A percentile compares a stretch with the other conserved stretches of the same genome.
Conservation (phyloP, 2,113 vertebrate species). For the Aix galericulata region DNA sequence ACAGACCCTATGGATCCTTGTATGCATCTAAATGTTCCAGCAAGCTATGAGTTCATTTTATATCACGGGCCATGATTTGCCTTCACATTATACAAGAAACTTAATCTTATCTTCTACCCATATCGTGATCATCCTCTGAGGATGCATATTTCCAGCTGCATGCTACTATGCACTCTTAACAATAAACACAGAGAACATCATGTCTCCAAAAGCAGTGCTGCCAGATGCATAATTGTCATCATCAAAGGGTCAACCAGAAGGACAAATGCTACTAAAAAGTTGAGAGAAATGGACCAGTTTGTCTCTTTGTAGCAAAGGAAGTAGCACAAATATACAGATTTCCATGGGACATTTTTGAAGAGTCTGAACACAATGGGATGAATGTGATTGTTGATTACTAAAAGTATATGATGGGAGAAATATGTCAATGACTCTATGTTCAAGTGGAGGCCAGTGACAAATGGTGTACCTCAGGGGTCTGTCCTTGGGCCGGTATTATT, state of each 20-base stretch:
- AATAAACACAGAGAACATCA: neutral
- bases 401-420: neutral
- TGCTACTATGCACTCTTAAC: neutral
- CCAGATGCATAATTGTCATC: neutral
- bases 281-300: neutral
- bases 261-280: neutral
- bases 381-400: neutral
- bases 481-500: too few relatives aligned
- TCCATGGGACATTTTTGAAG: neutral
- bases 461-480: too few relatives aligned
- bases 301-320: fast-evolving
- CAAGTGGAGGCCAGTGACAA: too few relatives aligned
- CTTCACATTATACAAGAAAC: neutral
- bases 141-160: neutral
- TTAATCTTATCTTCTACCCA: neutral
- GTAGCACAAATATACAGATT: neutral
- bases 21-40: neutral
- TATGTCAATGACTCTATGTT: neutral
- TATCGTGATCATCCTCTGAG: neutral
- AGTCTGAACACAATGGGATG: neutral
- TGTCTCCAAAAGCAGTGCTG: neutral
- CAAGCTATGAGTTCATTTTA: neutral
- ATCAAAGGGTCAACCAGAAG: neutral
- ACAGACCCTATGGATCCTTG: neutral
- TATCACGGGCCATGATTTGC: neutral